Evolutionary conservation across 2,888 invertebrate species (phyloP).

Genomic region (Rotaria socialis): DNA sequence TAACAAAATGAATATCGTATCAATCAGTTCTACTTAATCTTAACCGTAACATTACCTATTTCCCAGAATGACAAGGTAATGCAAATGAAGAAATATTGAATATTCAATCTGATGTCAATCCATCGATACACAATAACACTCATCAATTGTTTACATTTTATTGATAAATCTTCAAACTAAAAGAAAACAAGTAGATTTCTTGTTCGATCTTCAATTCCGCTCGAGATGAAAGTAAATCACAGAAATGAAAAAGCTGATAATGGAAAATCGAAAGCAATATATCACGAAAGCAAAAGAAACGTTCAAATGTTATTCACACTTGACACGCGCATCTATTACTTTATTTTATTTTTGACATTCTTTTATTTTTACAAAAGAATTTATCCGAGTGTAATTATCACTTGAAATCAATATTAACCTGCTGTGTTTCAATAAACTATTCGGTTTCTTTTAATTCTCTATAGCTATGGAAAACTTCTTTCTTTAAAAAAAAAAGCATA

Average conservation of each 20-base stretch:
- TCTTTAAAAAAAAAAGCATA: background rate
- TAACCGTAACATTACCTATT: background rate
- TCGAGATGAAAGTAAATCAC: background rate
- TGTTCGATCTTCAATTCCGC: background rate
- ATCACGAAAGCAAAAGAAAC: background rate
- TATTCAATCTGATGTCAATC: background rate
- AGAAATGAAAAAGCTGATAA: background rate
- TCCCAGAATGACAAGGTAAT: background rate
- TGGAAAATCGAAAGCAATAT: background rate
- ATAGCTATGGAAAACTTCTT: no score
- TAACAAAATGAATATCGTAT: background rate
- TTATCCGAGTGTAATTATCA: background rate
- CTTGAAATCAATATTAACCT: no score
- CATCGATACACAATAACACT: background rate
- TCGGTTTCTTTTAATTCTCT: no score
- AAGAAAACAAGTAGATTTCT: background rate
- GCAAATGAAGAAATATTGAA: background rate
- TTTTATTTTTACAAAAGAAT: no score
- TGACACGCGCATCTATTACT: background rate
- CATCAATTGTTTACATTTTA: background rate
- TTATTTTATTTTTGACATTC: background rate
- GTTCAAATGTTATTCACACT: background rate
- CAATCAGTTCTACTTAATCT: background rate
- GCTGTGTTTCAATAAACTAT: no score
- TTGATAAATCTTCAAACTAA: background rate